Base-by-base conservation (phyloP, 2,888 invertebrate genomes). In the Biston betularia region DNA sequence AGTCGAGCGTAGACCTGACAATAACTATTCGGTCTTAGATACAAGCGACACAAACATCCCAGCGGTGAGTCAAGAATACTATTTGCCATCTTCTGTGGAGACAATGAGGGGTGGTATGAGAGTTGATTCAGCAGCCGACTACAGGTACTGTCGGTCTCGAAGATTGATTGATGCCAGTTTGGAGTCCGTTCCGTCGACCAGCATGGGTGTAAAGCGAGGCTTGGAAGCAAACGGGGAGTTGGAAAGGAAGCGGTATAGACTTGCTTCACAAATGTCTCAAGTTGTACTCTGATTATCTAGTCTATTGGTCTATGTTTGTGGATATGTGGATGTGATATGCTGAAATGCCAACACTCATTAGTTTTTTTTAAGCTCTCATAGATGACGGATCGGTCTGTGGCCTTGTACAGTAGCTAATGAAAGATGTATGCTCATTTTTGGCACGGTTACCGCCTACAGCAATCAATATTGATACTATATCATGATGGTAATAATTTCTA, bases 231-330 rank as follows among this genome's bases (percentile, higher is more conserved):
- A 79, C 57, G 82, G 82, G 11, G 92, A 92, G 34, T 70, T 90
- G 49, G 92, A 92, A 58, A 84, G 86, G 63, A 92, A 93, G 71
- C 81, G 92, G 60, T 91, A 89, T 67, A 80, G 92, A 7, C 76
- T 92, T 14, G 76, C 87, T 24, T 77, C 88, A 0, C 89, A 90
- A 64, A 83, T 92, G 85, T 90, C 92, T 2, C 91, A 92, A 73
- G 90, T 89, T 12, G 90, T 92, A 72, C 92, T 91, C 77, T 92
- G 89, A 92, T 88, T 86, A 82, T 84, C 82, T 74, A 63, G 72
- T 79, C 75, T 77, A 68, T 50, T 34, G 35, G 38, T 53, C 52
- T 53, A 53, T 53, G 38, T 70, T 71, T 69, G 61, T 69, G 69
- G 15, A 48, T 57, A 15, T 38, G 7, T 48, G 46, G 35, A 6